These are phyloP conservation scores for Alethe castanea DNA, from an alignment of 2,113 vertebrate genomes.

Conservation along the genomic window DNA sequence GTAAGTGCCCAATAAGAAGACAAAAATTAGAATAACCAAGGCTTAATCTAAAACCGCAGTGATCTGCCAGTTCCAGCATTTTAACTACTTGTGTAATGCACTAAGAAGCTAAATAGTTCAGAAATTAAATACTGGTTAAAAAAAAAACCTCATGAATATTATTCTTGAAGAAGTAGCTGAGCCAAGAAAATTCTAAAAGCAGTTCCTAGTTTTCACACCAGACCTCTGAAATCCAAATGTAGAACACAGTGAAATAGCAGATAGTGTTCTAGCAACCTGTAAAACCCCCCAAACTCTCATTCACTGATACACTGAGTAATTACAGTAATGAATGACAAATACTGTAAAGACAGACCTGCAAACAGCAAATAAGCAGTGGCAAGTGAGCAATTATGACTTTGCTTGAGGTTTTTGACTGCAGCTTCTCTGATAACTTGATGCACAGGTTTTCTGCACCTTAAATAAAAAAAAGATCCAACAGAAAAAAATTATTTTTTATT, in stretches of 20 bases:
- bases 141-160: not conserved
- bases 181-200: not conserved
- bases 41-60: not conserved
- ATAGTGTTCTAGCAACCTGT: not conserved
- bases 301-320: not conserved
- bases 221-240: not conserved
- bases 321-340: not conserved
- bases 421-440: slow-evolving; percentile 91
- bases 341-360: slow-evolving; percentile 80
- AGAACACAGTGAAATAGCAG: not conserved
- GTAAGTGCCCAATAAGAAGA: not conserved
- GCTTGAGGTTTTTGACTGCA: slow-evolving; percentile 96
- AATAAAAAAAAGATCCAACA: not conserved
- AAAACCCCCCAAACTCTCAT: not conserved
- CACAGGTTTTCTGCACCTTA: slow-evolving; percentile 94
- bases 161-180: not conserved
- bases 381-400: slow-evolving; percentile 96
- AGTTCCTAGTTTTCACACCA: not conserved
- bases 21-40: not conserved
- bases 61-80: not conserved
- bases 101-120: not conserved
- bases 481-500: not conserved
- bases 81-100: not conserved
- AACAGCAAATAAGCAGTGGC: slow-evolving; percentile 92
- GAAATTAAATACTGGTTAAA: not conserved